Conservation (phyloP, 2,888 invertebrate species). For the Calliphora vomitoria region DNA sequence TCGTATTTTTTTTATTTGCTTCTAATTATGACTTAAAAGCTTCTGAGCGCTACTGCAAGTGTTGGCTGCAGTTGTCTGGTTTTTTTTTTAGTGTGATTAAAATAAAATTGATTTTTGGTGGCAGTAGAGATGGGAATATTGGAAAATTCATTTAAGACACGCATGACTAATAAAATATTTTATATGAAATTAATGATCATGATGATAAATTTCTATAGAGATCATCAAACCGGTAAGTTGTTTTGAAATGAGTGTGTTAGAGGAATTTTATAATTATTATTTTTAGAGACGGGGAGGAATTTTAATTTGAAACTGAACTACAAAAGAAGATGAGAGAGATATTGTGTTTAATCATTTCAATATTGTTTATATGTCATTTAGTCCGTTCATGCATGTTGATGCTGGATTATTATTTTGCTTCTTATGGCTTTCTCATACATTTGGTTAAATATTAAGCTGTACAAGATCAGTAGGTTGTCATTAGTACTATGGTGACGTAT, state of each 20-base stretch:
- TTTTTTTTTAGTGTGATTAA: conserved; percentile 15
- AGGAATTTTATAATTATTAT: conserved; percentile 2
- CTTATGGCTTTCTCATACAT: too few relatives aligned
- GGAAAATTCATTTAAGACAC: conserved; percentile 17
- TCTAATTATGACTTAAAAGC: conserved; percentile 57
- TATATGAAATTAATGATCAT: conserved; percentile 24
- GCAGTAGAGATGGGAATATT: neutral
- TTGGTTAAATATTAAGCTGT: too few relatives aligned
- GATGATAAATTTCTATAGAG: conserved; percentile 2
- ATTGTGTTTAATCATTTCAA: too few relatives aligned
- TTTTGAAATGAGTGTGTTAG: neutral
- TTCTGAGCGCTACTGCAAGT: conserved; percentile 26
- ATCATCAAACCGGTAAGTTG: neutral
- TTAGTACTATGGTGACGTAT: too few relatives aligned
- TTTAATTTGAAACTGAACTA: neutral
- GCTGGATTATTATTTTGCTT: too few relatives aligned
- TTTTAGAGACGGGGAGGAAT: neutral
- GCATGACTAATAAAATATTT: conserved; percentile 37
- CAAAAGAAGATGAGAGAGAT: neutral
- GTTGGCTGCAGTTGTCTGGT: neutral
- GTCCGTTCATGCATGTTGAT: too few relatives aligned
- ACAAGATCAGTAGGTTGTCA: too few relatives aligned
- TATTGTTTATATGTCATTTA: too few relatives aligned
- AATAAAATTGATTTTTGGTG: conserved; percentile 28
- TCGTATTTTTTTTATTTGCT: conserved; percentile 4